phyloP scores from a whole-genome alignment of 2,113 vertebrate genomes.

The Notothenia rossii region DNA sequence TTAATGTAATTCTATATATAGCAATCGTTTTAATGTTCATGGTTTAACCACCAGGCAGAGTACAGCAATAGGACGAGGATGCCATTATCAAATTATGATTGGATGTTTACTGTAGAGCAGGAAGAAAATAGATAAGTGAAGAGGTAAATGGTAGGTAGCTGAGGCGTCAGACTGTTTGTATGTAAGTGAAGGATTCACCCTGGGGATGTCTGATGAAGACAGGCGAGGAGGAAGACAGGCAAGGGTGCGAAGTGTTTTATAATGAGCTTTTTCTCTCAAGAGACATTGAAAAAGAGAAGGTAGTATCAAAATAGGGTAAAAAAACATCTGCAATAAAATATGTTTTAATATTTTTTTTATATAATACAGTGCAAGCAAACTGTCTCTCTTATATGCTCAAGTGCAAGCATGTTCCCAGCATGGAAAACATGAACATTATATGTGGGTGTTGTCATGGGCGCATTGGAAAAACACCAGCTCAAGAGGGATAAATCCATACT shows the following conservation, averaged over 20 bases:
- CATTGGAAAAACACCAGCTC: constrained; percentile 19
- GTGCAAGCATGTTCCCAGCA: neutral
- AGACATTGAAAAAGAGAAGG: constrained; percentile 41
- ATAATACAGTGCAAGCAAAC: neutral
- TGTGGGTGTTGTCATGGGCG: neutral
- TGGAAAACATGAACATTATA: neutral
- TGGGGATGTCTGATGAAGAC: constrained; percentile 45
- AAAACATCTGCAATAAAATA: constrained; percentile 23
- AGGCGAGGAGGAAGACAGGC: constrained; percentile 34
- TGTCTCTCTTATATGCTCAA: neutral
- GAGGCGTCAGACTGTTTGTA: constrained; percentile 33
- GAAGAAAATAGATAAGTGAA: constrained; percentile 7
- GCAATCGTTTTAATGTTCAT: neutral
- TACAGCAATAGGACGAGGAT: constrained; percentile 2
- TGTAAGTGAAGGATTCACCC: constrained; percentile 47
- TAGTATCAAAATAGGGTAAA: constrained; percentile 8
- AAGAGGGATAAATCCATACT: constrained; percentile 48
- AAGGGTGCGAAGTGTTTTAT: constrained; percentile 55
- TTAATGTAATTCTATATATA: neutral
- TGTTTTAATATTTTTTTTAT: neutral
- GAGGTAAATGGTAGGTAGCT: constrained; percentile 10
- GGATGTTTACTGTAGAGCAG: constrained; percentile 10
- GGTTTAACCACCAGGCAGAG: neutral
- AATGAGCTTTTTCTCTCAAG: constrained; percentile 54
- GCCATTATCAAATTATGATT: constrained; percentile 34